phyloP scores from a whole-genome alignment of 2,113 vertebrate genomes.

The Tragelaphus buxtoni region DNA sequence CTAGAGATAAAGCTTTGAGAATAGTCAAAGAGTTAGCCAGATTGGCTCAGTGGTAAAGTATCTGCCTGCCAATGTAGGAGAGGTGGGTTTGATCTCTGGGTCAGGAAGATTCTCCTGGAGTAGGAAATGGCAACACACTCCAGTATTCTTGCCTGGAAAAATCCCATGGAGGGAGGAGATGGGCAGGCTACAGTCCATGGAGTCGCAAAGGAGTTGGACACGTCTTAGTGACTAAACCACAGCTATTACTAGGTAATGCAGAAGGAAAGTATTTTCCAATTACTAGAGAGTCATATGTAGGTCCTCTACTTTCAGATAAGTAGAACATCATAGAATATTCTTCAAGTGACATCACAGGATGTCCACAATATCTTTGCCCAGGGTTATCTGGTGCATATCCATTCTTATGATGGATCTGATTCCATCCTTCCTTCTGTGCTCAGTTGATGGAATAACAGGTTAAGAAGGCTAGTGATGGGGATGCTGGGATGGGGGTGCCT shows the following conservation, averaged over 20 bases:
- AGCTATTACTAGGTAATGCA: not conserved
- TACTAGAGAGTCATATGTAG: not conserved
- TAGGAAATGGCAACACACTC: not conserved
- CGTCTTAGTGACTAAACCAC: not conserved
- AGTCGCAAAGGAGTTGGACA: not conserved
- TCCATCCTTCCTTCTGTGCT: not conserved
- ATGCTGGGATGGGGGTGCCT: rapidly evolving
- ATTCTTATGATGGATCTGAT: not conserved
- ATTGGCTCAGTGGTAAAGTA: not conserved
- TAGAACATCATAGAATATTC: not conserved
- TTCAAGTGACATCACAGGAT: not conserved
- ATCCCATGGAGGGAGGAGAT: not conserved
- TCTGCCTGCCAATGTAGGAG: not conserved
- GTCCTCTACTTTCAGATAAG: not conserved
- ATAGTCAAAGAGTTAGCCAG: not conserved
- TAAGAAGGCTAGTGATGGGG: not conserved
- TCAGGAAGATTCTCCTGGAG: not conserved
- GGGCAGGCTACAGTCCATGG: not conserved
- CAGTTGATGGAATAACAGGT: not conserved
- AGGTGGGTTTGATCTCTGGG: not conserved
- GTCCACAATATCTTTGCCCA: not conserved
- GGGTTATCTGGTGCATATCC: not conserved
- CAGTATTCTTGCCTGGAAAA: not conserved
- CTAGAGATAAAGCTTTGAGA: not conserved
- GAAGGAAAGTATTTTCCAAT: not conserved